Evolutionary conservation across 1,140 invertebrate genomes (phyloP).

Genomic region (Trialeurodes vaporariorum): DNA sequence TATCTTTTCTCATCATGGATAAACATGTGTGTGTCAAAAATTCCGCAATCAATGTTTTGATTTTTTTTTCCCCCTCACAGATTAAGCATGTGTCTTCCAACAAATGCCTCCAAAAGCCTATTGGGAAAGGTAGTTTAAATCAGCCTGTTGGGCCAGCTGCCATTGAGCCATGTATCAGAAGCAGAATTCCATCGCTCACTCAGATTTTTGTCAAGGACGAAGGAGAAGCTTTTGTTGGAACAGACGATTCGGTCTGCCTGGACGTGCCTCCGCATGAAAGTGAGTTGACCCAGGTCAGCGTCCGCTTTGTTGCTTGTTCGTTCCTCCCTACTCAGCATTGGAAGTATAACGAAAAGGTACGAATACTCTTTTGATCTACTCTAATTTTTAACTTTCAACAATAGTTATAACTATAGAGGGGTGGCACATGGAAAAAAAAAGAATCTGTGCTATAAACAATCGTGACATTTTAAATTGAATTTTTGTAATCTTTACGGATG

Average conservation of each 20-base stretch:
- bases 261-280: conserved; percentile 42
- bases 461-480: no score
- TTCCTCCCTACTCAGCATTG: conserved; percentile 48
- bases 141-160: conserved; percentile 51
- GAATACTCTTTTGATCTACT: neutral
- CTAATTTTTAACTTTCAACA: neutral
- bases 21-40: no score
- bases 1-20: no score
- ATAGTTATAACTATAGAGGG: neutral
- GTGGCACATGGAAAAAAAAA: neutral
- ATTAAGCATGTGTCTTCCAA: conserved; percentile 38
- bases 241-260: conserved; percentile 58
- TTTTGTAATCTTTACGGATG: no score
- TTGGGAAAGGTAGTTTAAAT: conserved; percentile 40
- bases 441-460: no score
- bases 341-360: conserved; percentile 43
- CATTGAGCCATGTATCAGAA: conserved; percentile 40
- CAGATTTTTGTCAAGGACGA: conserved; percentile 58
- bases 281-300: conserved; percentile 37
- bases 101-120: conserved; percentile 47
- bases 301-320: conserved; percentile 53
- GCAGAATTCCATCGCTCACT: conserved; percentile 38
- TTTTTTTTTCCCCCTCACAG: no score
- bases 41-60: no score
- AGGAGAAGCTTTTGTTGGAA: conserved; percentile 41